Base-by-base conservation (phyloP, 92 coral and sea anemone species). In the Montipora capitata region DNA sequence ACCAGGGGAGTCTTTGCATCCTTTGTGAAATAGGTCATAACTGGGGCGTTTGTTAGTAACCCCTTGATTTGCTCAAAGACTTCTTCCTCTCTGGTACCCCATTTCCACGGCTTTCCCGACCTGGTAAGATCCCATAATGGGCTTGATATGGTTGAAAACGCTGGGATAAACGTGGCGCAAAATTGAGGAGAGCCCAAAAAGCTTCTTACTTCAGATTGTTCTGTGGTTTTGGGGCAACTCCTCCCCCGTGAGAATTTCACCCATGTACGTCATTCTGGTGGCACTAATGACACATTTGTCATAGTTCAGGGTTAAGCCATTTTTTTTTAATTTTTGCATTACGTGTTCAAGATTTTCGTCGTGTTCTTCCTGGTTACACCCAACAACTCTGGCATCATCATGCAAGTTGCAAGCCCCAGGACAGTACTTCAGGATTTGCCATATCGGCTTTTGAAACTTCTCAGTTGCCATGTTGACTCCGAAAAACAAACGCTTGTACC, bases 341-440 rank as follows among this genome's bases (percentile, higher is more conserved):
- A 58, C 86, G 10, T 82, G 78, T 7, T 58, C 74, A 2, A 90
- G 59, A 78, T 76, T 83, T 12, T 83, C 40, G 20, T 89, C 79
- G 41, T 89, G 79, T 54, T 89, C 89, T 52, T 76, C 74, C 11
- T 89, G 54, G 12, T 52, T 64, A 7, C 72, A 48, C 7, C 92
- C 92, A 70, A 83, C 92, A 3, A 77, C 90, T 54, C 78, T 40
- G n/a, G 83, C 74, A 65, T 89, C 93, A 83, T 89, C 85, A 68
- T 83, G 93, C 12, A 83, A 77, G 71, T 83, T 89, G 62, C 75
- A 67, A 8, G 85, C 79, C 17, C 90, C 89, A 4, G 93, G 81
- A 40, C 84, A 82, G 81, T 67, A 85, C 52, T 83, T 68, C 14
- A 89, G 66, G 4, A 89, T 44, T 39, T 89, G 92, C 76, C 92